phyloP scores from a whole-genome alignment of 2,797 vertebrate genomes.

The Heterohyrax brucei region DNA sequence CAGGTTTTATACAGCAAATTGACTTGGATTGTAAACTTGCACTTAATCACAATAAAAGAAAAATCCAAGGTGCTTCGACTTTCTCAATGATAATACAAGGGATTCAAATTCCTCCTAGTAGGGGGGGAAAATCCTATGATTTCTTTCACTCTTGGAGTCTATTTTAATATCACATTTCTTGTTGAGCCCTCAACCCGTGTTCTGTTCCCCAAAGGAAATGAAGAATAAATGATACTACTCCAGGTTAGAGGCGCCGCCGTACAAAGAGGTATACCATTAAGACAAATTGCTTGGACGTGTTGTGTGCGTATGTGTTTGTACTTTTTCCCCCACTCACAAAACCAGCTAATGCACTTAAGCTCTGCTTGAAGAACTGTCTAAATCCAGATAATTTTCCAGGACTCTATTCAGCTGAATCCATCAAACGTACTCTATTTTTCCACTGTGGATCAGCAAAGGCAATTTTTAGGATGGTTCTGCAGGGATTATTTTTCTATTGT shows the following conservation, averaged over 20 bases:
- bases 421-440: conserved; percentile 79
- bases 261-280: background rate
- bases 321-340: background rate
- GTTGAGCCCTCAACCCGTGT: background rate
- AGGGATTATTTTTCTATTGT: conserved; percentile 86
- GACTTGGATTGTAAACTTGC: too few species aligned
- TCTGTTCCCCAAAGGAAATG: background rate
- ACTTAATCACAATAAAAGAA: background rate
- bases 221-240: background rate
- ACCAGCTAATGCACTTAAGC: conserved; percentile 86
- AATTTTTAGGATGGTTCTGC: conserved; percentile 88
- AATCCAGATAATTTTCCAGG: conserved; percentile 86
- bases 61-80: conserved; percentile 31
- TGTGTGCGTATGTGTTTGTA: too few species aligned
- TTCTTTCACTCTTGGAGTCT: conserved; percentile 53
- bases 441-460: conserved; percentile 83
- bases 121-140: background rate
- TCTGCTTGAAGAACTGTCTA: conserved; percentile 80
- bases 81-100: conserved; percentile 2
- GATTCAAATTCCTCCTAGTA: background rate
- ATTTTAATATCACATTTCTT: conserved; percentile 55
- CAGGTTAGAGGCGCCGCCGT: background rate
- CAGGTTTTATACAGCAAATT: too few species aligned
- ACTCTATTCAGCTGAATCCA: conserved; percentile 82
- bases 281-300: background rate